Evolutionary conservation across 2,888 invertebrate genomes (phyloP), one percentile per base, ranked within the genome.

Genomic region (Pediacus dermestoides): DNA sequence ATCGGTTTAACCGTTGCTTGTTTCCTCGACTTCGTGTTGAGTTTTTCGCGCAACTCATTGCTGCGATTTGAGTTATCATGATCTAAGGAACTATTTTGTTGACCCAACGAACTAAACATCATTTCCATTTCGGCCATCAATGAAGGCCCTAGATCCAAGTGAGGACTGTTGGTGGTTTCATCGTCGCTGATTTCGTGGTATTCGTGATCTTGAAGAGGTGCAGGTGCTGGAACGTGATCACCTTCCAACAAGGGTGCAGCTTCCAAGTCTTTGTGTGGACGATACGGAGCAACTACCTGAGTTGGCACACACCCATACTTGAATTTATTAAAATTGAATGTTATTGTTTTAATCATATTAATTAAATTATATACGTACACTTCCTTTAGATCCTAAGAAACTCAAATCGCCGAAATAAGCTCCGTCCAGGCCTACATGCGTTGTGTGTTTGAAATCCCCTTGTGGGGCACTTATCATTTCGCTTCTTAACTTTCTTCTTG

Each of bases 401-500:
- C 82, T 78, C 26, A 99, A 82, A 68, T 99, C 94, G 2, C 97
- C 97, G 68, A 99, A 99, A 63, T 90, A 90, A 15, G 93, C 92
- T 1, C 97, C 97, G 67, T 99, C 97, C 26, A 94, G 76, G 0
- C 97, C 97, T 7, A 99, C 92, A 66, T 99, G 99, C 0, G 82
- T 68, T 0, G 94, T 97, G 66, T 99, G 99, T 60, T 94, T 90
- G 11, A 97, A 80, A 67, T 97, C 96, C 22, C 93, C 94, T 66
- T 96, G 94, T 0, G 99, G 97, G 42, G 88, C 85, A 30, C 95
- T 94, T 60, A 97, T 99, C 94, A 95, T 92, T 65, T 88, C 88
- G 4, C 89, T 82, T 40, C 87, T 78, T 37, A 93, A 74, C 51
- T 84, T 82, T 34, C 87, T 72, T 61, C 69, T 53, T 4, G 67